Evolutionary conservation across 2,888 invertebrate species (phyloP), one percentile per base, ranked within the genome.

Genomic region (Adineta ricciae): DNA sequence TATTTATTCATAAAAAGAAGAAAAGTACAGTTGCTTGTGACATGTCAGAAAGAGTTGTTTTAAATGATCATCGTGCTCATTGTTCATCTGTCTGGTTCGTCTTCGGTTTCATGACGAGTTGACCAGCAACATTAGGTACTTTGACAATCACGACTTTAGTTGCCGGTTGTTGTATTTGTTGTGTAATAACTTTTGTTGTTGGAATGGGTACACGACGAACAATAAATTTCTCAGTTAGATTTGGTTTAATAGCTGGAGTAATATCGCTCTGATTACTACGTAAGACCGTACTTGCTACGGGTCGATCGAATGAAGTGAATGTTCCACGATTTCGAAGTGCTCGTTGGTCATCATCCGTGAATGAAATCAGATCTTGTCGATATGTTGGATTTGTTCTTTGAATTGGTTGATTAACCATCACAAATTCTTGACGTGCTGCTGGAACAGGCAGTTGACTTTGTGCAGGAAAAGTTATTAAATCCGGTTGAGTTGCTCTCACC

Each of bases 131-230:
- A 38, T 78, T 78, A 24, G 78, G 78, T 16, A 78, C 41, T 41
- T 78, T 78, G n/a, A 78, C 41, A 41, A 78, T 41, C 38, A 78
- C 41, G 14, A 78, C 41, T 78, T 41, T 78, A 36, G 78, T 78
- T 41, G 78, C 16, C 41, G 78, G 78, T 78, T 64, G 56, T 64
- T 64, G 9, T 64, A 3, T n/a, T 64, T 78, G 78, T 78, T 41
- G 41, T n/a, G 32, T 14, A 41, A 78, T n/a, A 41, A 78, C 78
- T 78, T 78, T 78, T 11, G 78, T 32, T 41, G 78, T 78, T 78
- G 78, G 78, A 41, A 78, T 78, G 21, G 78, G 78, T 78, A 78
- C 78, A 41, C 78, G 78, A 41, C 78, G 2, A 24, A 78, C 24
- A 41, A 78, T 9, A 41, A 78, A 16, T 3, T 24, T 78, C 41